A percentile compares a stretch with the other conserved stretches of the same genome.
phyloP scores from a whole-genome alignment of 92 coral and sea anemone genomes.

The Scolanthus callimorphus region DNA sequence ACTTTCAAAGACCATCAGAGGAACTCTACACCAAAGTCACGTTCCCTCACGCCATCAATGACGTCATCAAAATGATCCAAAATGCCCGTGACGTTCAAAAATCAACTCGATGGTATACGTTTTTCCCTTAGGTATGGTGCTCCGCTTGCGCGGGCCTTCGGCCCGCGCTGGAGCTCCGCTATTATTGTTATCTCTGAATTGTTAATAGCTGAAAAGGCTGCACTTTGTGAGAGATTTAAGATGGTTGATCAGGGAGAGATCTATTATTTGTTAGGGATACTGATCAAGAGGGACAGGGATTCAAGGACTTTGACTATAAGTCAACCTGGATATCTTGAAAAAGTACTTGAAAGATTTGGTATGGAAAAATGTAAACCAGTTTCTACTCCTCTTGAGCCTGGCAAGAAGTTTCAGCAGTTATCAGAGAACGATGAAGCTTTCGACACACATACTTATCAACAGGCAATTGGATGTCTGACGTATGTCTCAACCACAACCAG shows the following conservation, averaged over 20 bases:
- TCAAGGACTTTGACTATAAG: conserved; percentile 38
- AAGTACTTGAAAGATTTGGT: conserved; percentile 46
- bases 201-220: conserved; percentile 27
- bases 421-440: conserved; percentile 21
- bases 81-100: too few species aligned
- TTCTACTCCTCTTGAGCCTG: conserved; percentile 52
- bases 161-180: too few species aligned
- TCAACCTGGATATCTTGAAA: conserved; percentile 40
- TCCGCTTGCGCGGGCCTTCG: too few species aligned
- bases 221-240: conserved; percentile 32
- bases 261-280: conserved; percentile 49
- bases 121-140: too few species aligned
- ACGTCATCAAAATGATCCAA: too few species aligned
- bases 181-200: too few species aligned
- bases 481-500: conserved; percentile 54
- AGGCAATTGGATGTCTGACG: conserved; percentile 55
- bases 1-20: too few species aligned
- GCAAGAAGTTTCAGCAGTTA: conserved; percentile 37
- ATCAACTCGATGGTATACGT: too few species aligned
- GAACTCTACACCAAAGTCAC: too few species aligned
- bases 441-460: conserved; percentile 38
- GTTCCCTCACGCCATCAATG: too few species aligned
- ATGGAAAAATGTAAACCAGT: conserved; percentile 64
- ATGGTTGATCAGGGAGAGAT: conserved; percentile 47
- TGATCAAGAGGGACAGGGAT: conserved; percentile 43